A percentile compares a stretch with the other conserved stretches of the same genome.
Evolutionary conservation across 2,797 vertebrate genomes (phyloP).

Genomic region (Triplophysa bombifrons): DNA sequence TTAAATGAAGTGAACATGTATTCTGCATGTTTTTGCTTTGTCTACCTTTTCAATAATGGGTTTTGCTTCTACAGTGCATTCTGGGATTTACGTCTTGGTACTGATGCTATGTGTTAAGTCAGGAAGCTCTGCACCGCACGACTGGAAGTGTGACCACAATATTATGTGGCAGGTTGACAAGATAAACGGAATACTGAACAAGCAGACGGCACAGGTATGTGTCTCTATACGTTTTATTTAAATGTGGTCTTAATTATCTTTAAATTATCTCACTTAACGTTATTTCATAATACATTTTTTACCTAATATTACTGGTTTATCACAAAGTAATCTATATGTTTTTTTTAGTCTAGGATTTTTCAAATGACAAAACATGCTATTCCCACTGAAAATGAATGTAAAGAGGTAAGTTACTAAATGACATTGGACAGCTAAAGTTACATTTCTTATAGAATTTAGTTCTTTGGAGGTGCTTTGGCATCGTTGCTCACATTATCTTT

Average conservation of each 20-base stretch:
- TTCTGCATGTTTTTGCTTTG: not conserved
- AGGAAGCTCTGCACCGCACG: not conserved
- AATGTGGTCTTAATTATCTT: not conserved
- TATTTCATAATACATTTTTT: not conserved
- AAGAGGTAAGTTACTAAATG: not conserved
- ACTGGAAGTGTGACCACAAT: not conserved
- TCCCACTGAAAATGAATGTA: not conserved
- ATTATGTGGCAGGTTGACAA: not conserved
- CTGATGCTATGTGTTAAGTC: slow-evolving; percentile 9
- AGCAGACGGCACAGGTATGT: not conserved
- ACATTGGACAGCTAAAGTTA: not conserved
- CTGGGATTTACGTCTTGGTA: not conserved
- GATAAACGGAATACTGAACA: not conserved
- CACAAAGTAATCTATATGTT: not conserved
- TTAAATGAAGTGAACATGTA: not conserved
- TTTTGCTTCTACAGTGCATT: slow-evolving; percentile 24
- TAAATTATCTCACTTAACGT: not conserved
- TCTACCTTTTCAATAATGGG: not conserved
- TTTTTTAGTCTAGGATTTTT: not conserved
- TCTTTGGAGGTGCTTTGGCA: not conserved
- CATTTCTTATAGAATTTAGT: not conserved
- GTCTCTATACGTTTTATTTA: not conserved
- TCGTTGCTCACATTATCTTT: not conserved
- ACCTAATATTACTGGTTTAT: not conserved
- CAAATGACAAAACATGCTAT: not conserved